Evolutionary conservation across 2,888 invertebrate species (phyloP).

Genomic region (Epinotia ramella): DNA sequence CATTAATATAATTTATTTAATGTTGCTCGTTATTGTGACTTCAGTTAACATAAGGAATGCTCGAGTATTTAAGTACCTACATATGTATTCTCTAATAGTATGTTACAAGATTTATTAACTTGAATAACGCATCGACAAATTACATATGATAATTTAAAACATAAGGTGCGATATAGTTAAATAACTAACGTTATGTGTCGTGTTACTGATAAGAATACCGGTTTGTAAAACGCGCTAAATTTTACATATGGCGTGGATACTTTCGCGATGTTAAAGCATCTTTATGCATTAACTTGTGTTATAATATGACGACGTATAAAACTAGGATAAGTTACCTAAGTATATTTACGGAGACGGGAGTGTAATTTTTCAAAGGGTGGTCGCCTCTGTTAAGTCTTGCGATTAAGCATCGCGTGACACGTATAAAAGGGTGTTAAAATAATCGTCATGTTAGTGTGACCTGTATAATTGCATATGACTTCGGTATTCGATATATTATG

Average conservation of each 20-base stretch:
- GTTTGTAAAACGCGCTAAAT: slow-evolving; percentile 18
- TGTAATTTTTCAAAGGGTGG: not conserved
- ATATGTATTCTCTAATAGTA: not conserved
- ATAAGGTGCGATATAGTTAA: slow-evolving; percentile 10
- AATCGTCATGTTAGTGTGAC: not conserved
- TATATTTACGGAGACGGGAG: not conserved
- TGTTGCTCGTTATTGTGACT: not conserved
- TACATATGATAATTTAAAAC: slow-evolving; percentile 1
- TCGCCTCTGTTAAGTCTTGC: not conserved
- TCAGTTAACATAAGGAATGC: no score
- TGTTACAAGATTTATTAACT: not conserved
- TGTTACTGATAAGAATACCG: slow-evolving; percentile 22
- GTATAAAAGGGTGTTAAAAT: not conserved
- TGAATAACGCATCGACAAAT: not conserved
- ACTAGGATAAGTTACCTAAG: slow-evolving; percentile 14
- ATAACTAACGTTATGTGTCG: slow-evolving; percentile 15
- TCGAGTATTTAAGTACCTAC: no score
- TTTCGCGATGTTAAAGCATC: slow-evolving; percentile 19
- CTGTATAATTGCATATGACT: not conserved
- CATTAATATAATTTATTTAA: no score
- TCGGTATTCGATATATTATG: not conserved
- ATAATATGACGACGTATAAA: slow-evolving; percentile 20
- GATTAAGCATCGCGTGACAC: not conserved
- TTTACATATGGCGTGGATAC: slow-evolving; percentile 18
- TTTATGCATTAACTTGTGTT: slow-evolving; percentile 16